These are phyloP conservation scores for Notarius quadriscutis DNA, from an alignment of 2,113 vertebrate genomes.

Conservation along the genomic window DNA sequence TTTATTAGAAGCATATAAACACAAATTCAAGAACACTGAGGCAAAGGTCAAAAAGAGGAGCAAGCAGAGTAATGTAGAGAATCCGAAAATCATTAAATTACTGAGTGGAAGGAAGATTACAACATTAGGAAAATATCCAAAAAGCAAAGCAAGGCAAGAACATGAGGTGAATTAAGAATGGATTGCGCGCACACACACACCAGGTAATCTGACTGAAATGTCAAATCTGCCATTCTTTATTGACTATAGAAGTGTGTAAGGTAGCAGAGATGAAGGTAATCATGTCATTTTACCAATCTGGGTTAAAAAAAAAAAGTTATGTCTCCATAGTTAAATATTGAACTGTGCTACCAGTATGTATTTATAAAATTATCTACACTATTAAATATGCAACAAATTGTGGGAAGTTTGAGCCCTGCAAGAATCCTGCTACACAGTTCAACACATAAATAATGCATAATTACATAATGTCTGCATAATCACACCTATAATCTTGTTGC, in stretches of 20 bases:
- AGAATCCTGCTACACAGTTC: neutral
- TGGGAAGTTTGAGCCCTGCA: neutral
- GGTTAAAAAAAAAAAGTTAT: neutral
- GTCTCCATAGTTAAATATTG: neutral
- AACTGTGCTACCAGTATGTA: neutral
- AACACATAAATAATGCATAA: neutral
- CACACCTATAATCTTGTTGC: neutral
- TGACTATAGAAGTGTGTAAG: neutral
- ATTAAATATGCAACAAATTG: neutral
- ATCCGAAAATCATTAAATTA: neutral
- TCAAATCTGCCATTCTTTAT: neutral
- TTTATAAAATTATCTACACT: neutral
- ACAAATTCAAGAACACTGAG: conserved; percentile 9
- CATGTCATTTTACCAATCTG: neutral
- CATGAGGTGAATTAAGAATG: neutral
- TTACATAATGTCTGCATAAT: conserved; percentile 7
- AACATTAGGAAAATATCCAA: too few relatives aligned
- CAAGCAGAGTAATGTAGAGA: neutral
- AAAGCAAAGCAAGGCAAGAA: neutral
- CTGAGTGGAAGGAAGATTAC: neutral
- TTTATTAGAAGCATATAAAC: neutral
- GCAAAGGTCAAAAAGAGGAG: neutral
- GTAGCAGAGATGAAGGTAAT: neutral
- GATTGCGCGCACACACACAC: neutral
- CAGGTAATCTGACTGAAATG: neutral